Evolutionary conservation across 2,113 vertebrate species (phyloP), one percentile per base, ranked within the genome.

Genomic region (Limanda limanda): DNA sequence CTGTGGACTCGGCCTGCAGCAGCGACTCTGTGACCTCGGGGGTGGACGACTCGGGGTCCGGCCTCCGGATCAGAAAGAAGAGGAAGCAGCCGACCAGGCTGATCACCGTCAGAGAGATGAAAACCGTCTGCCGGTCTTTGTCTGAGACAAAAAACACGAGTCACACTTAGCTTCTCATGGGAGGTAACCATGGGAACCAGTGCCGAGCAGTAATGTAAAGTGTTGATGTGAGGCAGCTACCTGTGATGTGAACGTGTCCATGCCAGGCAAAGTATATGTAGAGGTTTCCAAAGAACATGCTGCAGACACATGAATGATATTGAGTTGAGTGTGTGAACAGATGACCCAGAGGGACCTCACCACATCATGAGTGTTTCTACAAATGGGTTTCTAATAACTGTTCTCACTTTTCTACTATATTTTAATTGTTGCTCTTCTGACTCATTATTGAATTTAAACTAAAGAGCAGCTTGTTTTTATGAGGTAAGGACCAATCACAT

Each of bases 241-340:
- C 97, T 90, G 96, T 96, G 89, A 99, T 98, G 11, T 94, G 94
- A 25, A 81, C 94, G 84, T 99, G 98, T 58, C 97, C 97, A 56
- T 95, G 97, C 98, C 98, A 99, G 62, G 96, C 96, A 0, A 95
- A 87, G 88, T 98, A 99, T 78, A 99, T 97, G 68, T 98, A 99
- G 5, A 99, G 94, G 80, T 99, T 99, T 35, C 98, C 98, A 92
- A 99, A 99, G 89, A 99, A 96, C 74, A 99, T 93, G 90, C 98
- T 99, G 93, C 20, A 83, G 87, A 65, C 37, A 72, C 48, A 72
- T 5, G 13, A 24, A 24, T 25, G 35, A 6, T 5, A 25, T 18
- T 14, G 7, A 42, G 21, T 47, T 7, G n/a, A 42, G 37, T 7
- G 20, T 3, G 13, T 3, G 10, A 20, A 37, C 3, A 61, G 20